phyloP scores from a whole-genome alignment of 2,113 vertebrate genomes.

The Noturus placidus region DNA sequence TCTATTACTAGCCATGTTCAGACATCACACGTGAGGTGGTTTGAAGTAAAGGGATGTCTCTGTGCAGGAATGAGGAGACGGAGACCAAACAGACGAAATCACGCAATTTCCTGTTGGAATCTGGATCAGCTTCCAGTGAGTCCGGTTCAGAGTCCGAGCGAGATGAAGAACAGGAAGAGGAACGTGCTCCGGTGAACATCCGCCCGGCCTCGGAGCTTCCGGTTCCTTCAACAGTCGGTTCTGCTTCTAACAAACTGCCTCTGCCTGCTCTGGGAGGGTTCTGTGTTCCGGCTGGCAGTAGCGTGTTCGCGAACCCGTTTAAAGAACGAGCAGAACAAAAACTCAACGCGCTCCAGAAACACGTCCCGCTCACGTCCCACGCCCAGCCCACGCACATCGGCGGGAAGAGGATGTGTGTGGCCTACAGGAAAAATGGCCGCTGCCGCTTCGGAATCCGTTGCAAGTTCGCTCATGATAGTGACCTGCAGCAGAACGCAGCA shows the following conservation, averaged over 20 bases:
- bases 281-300: slow-evolving; percentile 53
- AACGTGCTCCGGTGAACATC: background rate
- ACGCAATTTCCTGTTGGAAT: slow-evolving; percentile 71
- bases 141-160: slow-evolving; percentile 58
- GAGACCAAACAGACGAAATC: slow-evolving; percentile 43
- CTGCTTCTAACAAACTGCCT: slow-evolving; percentile 62
- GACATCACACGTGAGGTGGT: background rate
- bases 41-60: background rate
- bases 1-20: background rate
- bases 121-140: slow-evolving; percentile 67
- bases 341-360: slow-evolving; percentile 73
- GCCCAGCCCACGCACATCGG: slow-evolving; percentile 71
- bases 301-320: slow-evolving; percentile 78
- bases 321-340: slow-evolving; percentile 69
- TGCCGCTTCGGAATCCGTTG: slow-evolving; percentile 79
- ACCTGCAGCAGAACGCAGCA: slow-evolving; percentile 70
- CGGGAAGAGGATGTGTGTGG: slow-evolving; percentile 71
- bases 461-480: slow-evolving; percentile 79
- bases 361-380: slow-evolving; percentile 75
- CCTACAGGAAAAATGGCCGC: slow-evolving; percentile 74
- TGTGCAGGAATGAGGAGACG: slow-evolving; percentile 42
- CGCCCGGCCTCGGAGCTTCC: background rate
- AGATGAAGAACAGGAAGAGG: slow-evolving; percentile 37
- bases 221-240: background rate
- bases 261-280: slow-evolving; percentile 63